These are phyloP conservation scores for Synaphobranchus kaupii DNA, from an alignment of 2,797 vertebrate species.

Conservation along the genomic window DNA sequence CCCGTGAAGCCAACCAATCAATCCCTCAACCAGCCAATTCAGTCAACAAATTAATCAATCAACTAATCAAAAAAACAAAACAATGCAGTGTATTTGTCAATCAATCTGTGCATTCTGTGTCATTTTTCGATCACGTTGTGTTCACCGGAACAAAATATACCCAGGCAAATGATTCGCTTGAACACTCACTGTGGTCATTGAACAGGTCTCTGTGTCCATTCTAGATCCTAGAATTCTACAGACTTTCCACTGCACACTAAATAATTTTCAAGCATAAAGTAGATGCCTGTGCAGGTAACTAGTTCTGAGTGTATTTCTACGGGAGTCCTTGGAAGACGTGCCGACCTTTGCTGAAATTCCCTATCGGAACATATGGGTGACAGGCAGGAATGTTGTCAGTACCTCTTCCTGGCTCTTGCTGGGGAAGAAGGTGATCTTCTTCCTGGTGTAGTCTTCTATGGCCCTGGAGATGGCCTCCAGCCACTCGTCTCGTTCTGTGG, in stretches of 20 bases:
- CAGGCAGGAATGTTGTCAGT: slow-evolving; percentile 21
- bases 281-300: too few species aligned
- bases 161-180: too few species aligned
- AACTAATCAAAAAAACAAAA: neutral
- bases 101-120: neutral
- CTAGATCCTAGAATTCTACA: neutral
- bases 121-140: neutral
- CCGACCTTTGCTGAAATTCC: neutral
- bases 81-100: neutral
- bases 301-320: too few species aligned
- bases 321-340: too few species aligned
- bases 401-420: slow-evolving; percentile 95
- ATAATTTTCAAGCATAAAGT: too few species aligned
- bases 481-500: slow-evolving; percentile 95
- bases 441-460: slow-evolving; percentile 94
- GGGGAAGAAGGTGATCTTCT: slow-evolving; percentile 92
- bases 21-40: neutral
- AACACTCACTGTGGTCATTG: too few species aligned
- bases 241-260: too few species aligned
- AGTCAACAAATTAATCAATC: neutral
- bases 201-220: neutral
- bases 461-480: slow-evolving; percentile 92
- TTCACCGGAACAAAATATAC: too few species aligned
- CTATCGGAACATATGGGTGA: neutral
- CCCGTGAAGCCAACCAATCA: neutral